A percentile compares a stretch with the other conserved stretches of the same genome.
Conservation (phyloP, 2,888 invertebrate species). For the Itoplectis maculator region DNA sequence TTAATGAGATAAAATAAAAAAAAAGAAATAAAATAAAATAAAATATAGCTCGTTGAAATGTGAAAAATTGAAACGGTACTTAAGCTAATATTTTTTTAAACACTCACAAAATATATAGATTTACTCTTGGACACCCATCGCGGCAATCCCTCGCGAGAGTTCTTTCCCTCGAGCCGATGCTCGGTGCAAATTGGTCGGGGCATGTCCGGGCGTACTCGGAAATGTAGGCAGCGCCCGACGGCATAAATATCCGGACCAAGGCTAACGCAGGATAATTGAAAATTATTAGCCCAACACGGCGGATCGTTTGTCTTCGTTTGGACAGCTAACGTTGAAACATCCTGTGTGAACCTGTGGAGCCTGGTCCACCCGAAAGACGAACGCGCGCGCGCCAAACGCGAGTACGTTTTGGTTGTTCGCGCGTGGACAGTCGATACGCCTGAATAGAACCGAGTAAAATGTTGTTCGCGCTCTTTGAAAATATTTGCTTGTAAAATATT, state of each 20-base stretch:
- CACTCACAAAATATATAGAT: background rate
- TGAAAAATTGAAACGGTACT: too few species aligned
- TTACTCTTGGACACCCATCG: background rate
- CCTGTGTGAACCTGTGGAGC: slow-evolving; percentile 29
- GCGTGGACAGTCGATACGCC: background rate
- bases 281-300: slow-evolving; percentile 75
- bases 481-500: background rate
- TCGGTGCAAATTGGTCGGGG: background rate
- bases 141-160: background rate
- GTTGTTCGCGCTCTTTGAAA: background rate
- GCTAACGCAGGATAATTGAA: slow-evolving; percentile 74
- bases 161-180: background rate
- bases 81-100: background rate
- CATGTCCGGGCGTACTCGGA: slow-evolving; percentile 12
- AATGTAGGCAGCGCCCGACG: slow-evolving; percentile 41
- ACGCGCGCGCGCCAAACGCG: background rate
- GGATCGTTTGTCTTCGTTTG: slow-evolving; percentile 75
- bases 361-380: slow-evolving; percentile 17
- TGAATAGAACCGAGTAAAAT: too few species aligned
- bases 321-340: slow-evolving; percentile 67
- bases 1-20: too few species aligned
- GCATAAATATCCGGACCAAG: slow-evolving; percentile 64
- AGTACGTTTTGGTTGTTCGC: background rate
- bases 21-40: too few species aligned
- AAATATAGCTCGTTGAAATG: too few species aligned